Conservation (phyloP, 2,888 invertebrate genomes). For the Eupithecia exiguata region DNA sequence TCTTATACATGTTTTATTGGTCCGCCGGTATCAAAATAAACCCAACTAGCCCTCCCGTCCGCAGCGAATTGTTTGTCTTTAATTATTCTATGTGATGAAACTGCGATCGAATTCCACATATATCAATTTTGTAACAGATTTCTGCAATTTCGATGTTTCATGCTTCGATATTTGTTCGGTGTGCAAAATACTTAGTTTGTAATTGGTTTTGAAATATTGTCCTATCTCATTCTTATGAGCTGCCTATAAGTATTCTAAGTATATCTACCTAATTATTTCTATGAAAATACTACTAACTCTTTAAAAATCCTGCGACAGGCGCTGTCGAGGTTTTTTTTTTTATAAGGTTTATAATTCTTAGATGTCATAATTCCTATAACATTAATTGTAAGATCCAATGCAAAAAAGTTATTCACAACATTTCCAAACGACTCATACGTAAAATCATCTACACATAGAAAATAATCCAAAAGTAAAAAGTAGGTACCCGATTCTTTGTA, state of each 20-base stretch:
- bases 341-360: background rate
- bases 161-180: background rate
- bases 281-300: background rate
- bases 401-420: background rate
- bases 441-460: background rate
- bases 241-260: background rate
- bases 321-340: background rate
- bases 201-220: background rate
- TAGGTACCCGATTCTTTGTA: slow-evolving; percentile 18
- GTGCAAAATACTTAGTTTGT: background rate
- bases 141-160: slow-evolving; percentile 3
- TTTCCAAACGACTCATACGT: background rate
- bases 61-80: slow-evolving; percentile 74
- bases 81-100: slow-evolving; percentile 74
- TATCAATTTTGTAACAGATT: slow-evolving; percentile 28
- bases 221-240: background rate
- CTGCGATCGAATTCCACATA: slow-evolving; percentile 52
- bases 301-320: no score
- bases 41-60: slow-evolving; percentile 59
- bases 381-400: background rate
- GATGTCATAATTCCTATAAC: background rate
- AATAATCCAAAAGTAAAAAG: slow-evolving; percentile 13
- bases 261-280: background rate
- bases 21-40: slow-evolving; percentile 61
- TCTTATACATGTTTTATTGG: slow-evolving; percentile 29